Base-by-base conservation (phyloP, 1,140 invertebrate species). In the Artemia franciscana region DNA sequence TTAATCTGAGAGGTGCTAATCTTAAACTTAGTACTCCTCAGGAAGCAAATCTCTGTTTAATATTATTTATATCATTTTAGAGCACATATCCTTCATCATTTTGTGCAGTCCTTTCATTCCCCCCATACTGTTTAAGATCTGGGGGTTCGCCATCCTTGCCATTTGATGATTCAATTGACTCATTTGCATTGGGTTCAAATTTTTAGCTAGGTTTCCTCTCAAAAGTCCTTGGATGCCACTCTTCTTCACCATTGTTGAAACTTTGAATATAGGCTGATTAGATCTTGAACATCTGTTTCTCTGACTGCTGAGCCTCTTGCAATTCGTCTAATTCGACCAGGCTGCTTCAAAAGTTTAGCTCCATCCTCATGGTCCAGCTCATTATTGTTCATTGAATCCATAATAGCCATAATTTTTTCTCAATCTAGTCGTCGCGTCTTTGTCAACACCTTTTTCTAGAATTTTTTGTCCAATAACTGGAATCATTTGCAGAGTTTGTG, bases 211-310 rank as follows among this genome's bases (percentile, higher is more conserved):
- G 71, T 98, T 94, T 56, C 93, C 94, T 58, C 91, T 98, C 72
- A 98, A 98, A 5, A 99, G 76, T 27, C 94, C 94, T 72, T 99
- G 99, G 60, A 99, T 98, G 60, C 94, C 94, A 61, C 96, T 96
- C 95, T 99, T 99, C 77, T 98, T 98, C 74, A 98, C 98, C 0
- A 99, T 95, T 64, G 98, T 92, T 24, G 91, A 76, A 99, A 99
- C 74, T 98, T 99, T 30, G 93, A 97, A 72, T 99, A 98, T 71
- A 98, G 96, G 5, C 86, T 83, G 63, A 99, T 86, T 12, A 99
- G 79, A 70, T 98, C 95, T 77, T 95, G 91, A 0, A 99, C 96
- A 77, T 99, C 96, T 68, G 85, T 81, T 70, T 91, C 84, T 5
- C 89, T 90, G 5, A 96, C 91, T 24, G 95, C 95, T 24, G 93